Base-by-base conservation (phyloP, 2,888 invertebrate genomes). In the Galeruca laticollis region DNA sequence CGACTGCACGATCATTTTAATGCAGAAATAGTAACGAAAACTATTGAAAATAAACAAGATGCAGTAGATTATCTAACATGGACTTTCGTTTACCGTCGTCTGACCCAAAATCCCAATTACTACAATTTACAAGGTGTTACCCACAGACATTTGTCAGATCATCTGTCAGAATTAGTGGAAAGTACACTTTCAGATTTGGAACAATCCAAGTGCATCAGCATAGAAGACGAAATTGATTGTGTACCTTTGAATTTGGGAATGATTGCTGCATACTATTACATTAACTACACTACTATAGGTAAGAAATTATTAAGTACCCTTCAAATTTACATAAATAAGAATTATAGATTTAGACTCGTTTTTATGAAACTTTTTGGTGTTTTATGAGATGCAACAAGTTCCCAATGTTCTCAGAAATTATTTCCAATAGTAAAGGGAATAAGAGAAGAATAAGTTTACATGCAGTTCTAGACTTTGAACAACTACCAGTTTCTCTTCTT, bases 241-340 rank as follows among this genome's bases (percentile, higher is more conserved):
- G 89, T 96, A 70, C 98, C 99, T 0, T 89, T 99, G 40, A 99
- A 99, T 88, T 87, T 99, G 83, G 99, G 99, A 82, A 99, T 99
- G 98, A 99, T 99, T 84, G 99, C 99, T 0, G 98, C 99, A 0
- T 99, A 99, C 86, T 99, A 99, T 86, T 99, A 99, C 86, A 99
- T 99, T 81, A 98, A 99, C 86, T 99, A 99, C 81, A 98, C 98
- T 0, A 99, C 99, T 0, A 99, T 99, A 69, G 95, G 95, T 95
- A 18, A 57, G 31, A 82, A 85, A 13, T 37, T 37, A 11, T 40
- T 2, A 13, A 13, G 5, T 5, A 40, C 4, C 40, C 13, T 40
- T 40, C 1, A 26, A 26, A 26, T 26, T 26, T 26, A 5, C 3
- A 26, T 26, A 26, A 26, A 26, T 2, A 3, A 26, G 3, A 6